phyloP scores from a whole-genome alignment of 1,140 invertebrate genomes.

The Achroia grisella region DNA sequence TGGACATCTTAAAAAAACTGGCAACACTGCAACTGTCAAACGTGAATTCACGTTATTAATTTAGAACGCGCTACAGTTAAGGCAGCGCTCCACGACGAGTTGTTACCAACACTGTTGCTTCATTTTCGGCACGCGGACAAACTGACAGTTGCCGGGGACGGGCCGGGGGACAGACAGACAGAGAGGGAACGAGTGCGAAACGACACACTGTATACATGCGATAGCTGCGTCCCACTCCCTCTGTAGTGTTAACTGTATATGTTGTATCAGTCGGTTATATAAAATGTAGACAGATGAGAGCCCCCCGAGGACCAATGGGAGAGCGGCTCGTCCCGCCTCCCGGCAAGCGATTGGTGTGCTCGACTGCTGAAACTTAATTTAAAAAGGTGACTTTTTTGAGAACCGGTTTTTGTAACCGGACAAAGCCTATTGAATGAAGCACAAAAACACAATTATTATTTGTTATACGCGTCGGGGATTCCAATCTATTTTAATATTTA shows the following conservation, averaged over 20 bases:
- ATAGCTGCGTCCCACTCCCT: slow-evolving; percentile 37
- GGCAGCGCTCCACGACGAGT: slow-evolving; percentile 29
- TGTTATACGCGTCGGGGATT: slow-evolving; percentile 57
- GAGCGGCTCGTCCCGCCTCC: slow-evolving; percentile 32
- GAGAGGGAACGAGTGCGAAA: slow-evolving; percentile 44
- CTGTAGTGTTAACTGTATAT: slow-evolving; percentile 66
- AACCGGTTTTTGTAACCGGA: slow-evolving; percentile 42
- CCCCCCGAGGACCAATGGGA: slow-evolving; percentile 31
- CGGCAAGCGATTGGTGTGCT: slow-evolving; percentile 34
- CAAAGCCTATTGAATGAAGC: slow-evolving; percentile 57
- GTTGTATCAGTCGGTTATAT: slow-evolving; percentile 70
- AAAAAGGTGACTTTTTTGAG: slow-evolving; percentile 69
- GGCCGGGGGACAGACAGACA: slow-evolving; percentile 34
- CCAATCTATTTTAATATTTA: slow-evolving; percentile 42
- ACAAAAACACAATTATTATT: slow-evolving; percentile 68
- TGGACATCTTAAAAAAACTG: slow-evolving; percentile 4
- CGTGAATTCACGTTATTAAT: slow-evolving; percentile 8
- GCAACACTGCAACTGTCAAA: slow-evolving; percentile 9
- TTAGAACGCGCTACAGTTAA: slow-evolving; percentile 28
- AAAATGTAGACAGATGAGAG: slow-evolving; percentile 63
- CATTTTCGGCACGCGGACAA: slow-evolving; percentile 29
- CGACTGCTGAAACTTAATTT: slow-evolving; percentile 63
- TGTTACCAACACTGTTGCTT: slow-evolving; percentile 56
- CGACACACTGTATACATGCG: slow-evolving; percentile 56
- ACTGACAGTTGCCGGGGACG: slow-evolving; percentile 42